These are phyloP conservation scores for Cyanoramphus novaezelandiae DNA, from an alignment of 2,113 vertebrate species.

Conservation along the genomic window DNA sequence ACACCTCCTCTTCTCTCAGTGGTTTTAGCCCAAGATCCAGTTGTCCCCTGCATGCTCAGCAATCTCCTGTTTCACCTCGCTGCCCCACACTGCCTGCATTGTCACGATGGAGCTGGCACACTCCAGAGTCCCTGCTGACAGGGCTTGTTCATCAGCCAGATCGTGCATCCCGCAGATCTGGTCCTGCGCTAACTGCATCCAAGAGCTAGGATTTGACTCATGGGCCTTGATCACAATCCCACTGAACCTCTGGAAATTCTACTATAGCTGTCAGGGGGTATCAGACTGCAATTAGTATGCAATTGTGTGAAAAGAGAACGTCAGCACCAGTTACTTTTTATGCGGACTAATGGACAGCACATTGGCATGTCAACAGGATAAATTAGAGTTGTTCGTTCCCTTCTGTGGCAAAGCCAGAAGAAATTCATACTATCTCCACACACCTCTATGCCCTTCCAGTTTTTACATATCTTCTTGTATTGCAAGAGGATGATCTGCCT, in stretches of 20 bases:
- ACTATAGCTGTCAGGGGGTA: not conserved
- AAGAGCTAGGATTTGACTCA: not conserved
- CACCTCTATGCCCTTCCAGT: not conserved
- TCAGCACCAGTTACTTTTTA: not conserved
- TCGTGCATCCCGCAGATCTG: not conserved
- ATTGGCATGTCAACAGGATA: not conserved
- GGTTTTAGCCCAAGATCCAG: not conserved
- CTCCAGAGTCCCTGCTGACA: not conserved
- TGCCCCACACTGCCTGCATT: accelerated
- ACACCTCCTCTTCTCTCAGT: not conserved
- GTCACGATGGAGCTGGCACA: not conserved
- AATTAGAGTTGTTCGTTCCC: not conserved
- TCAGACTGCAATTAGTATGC: not conserved
- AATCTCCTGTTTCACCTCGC: not conserved
- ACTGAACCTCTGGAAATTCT: not conserved
- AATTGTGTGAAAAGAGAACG: not conserved
- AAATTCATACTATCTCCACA: not conserved
- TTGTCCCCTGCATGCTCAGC: not conserved
- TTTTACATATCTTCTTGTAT: not conserved
- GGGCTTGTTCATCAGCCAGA: not conserved
- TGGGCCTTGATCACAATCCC: not conserved
- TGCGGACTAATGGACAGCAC: not conserved
- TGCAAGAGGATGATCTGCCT: not conserved
- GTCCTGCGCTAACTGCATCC: not conserved
- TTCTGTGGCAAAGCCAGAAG: not conserved